Evolutionary conservation across 2,888 invertebrate genomes (phyloP).

Genomic region (Neelides folsomi): DNA sequence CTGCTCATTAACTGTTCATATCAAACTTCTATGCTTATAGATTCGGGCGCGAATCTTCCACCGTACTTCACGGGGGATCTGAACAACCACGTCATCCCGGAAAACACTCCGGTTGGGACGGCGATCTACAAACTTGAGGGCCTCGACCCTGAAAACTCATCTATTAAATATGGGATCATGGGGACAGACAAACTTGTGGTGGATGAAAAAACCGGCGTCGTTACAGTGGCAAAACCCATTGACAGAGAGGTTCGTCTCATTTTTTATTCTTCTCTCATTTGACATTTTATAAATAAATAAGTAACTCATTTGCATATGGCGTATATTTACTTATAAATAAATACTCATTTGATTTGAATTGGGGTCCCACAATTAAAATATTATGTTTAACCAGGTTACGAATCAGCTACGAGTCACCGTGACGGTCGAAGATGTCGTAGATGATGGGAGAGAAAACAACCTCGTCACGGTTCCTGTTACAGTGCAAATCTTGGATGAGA

Average conservation of each 20-base stretch:
- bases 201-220: constrained; percentile 60
- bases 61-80: constrained; percentile 62
- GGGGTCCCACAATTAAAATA: background rate
- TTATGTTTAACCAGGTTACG: constrained; percentile 48
- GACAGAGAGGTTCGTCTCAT: constrained; percentile 69
- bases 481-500: constrained; percentile 73
- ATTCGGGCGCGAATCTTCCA: constrained; percentile 47
- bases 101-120: constrained; percentile 63
- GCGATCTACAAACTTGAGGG: constrained; percentile 65
- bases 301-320: no score
- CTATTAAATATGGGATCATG: constrained; percentile 47
- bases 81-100: constrained; percentile 61
- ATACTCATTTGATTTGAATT: background rate
- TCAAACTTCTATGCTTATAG: constrained; percentile 35
- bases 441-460: constrained; percentile 47
- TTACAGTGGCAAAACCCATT: constrained; percentile 61
- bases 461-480: constrained; percentile 61
- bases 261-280: no score
- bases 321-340: no score
- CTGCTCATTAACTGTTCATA: constrained; percentile 2
- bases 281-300: no score
- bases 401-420: constrained; percentile 67
- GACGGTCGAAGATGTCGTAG: constrained; percentile 62
- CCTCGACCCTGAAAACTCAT: constrained; percentile 65
- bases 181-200: constrained; percentile 72